These are phyloP conservation scores for Lerista edwardsae DNA, from an alignment of 2,797 vertebrate genomes.

Conservation along the genomic window DNA sequence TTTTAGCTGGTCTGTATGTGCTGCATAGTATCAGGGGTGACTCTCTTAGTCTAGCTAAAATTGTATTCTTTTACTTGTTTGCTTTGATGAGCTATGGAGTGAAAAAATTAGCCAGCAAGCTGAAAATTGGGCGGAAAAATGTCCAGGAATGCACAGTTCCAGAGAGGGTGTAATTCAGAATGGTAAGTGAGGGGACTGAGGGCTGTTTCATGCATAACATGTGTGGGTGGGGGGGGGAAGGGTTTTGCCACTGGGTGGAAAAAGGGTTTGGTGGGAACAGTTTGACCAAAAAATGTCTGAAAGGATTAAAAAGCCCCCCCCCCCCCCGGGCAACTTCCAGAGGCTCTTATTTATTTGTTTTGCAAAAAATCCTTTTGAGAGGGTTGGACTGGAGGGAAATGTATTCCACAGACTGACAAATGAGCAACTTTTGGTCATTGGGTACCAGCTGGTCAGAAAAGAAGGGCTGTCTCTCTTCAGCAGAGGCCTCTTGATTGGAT, in stretches of 20 bases:
- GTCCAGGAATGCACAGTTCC: slow-evolving; percentile 39
- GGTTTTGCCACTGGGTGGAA: too few species aligned
- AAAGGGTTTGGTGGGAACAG: not conserved
- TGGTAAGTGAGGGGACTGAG: slow-evolving; percentile 33
- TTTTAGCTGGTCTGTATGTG: not conserved
- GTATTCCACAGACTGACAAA: too few species aligned
- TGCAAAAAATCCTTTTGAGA: not conserved
- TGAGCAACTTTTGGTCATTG: too few species aligned
- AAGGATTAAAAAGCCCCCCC: too few species aligned
- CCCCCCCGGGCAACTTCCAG: too few species aligned
- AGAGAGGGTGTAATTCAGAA: not conserved
- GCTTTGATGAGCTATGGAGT: slow-evolving; percentile 62
- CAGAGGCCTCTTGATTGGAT: too few species aligned
- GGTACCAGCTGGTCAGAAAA: too few species aligned
- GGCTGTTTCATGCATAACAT: not conserved
- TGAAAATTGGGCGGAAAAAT: slow-evolving; percentile 56
- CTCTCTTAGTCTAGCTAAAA: not conserved
- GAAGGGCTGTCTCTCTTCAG: too few species aligned
- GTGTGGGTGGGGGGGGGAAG: too few species aligned
- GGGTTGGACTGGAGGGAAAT: too few species aligned
- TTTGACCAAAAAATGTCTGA: not conserved
- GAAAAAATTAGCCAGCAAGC: slow-evolving; percentile 40
- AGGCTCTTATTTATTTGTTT: too few species aligned
- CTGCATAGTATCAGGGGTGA: not conserved
- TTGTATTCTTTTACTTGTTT: slow-evolving; percentile 10